Conservation (phyloP, 1,140 invertebrate species). For the Hetaerina americana region DNA sequence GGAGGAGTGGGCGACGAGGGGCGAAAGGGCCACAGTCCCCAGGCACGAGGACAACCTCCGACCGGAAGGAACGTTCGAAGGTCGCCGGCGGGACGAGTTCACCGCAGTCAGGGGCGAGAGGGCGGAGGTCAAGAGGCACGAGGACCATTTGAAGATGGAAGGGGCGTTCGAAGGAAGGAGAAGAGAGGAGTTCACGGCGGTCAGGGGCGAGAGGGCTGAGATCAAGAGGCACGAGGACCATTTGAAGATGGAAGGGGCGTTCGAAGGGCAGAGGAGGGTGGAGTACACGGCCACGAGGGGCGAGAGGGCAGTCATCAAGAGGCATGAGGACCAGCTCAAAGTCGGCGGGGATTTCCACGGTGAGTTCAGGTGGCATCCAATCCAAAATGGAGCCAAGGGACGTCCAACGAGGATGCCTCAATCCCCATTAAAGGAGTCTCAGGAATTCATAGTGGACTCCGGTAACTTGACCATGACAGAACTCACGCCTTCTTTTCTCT, state of each 20-base stretch:
- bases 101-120: slow-evolving; percentile 15
- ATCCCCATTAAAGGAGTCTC: slow-evolving; percentile 38
- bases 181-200: not conserved
- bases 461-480: too few species aligned
- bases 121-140: slow-evolving; percentile 16
- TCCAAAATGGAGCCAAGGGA: slow-evolving; percentile 30
- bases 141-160: slow-evolving; percentile 40
- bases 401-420: too few species aligned
- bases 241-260: slow-evolving; percentile 37
- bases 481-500: too few species aligned
- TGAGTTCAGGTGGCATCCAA: too few species aligned
- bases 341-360: slow-evolving; percentile 34
- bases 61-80: slow-evolving; percentile 24
- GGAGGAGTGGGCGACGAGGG: not conserved
- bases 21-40: not conserved
- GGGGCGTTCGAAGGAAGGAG: slow-evolving; percentile 20
- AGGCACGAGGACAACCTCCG: slow-evolving; percentile 11
- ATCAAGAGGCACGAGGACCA: slow-evolving; percentile 43
- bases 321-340: slow-evolving; percentile 32
- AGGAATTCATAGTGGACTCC: slow-evolving; percentile 47
- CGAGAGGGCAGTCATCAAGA: slow-evolving; percentile 15
- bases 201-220: slow-evolving; percentile 18
- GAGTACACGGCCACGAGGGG: slow-evolving; percentile 6
- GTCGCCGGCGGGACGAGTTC: slow-evolving; percentile 13
- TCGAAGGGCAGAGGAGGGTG: slow-evolving; percentile 34